Conservation (phyloP, 2,113 vertebrate genomes). For the Gambusia holbrooki region DNA sequence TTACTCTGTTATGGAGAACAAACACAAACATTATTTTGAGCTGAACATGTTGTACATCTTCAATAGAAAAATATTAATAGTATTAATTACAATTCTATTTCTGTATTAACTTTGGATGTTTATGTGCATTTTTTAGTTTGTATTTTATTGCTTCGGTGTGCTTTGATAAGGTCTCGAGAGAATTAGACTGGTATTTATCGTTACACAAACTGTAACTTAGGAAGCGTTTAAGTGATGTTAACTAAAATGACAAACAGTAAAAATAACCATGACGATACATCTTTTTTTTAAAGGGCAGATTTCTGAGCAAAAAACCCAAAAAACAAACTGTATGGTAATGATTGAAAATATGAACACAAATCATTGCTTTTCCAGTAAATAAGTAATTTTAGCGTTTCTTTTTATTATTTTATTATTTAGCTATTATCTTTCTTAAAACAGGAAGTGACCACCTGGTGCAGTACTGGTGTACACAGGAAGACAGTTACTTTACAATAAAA, state of each 20-base stretch:
- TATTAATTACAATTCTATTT: neutral
- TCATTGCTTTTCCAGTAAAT: neutral
- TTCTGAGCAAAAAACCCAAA: neutral
- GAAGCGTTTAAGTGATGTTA: neutral
- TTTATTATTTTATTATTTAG: too few relatives aligned
- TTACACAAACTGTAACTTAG: neutral
- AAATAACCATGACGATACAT: constrained; percentile 7
- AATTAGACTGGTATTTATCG: constrained; percentile 19
- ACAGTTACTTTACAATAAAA: too few relatives aligned
- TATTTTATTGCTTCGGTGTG: neutral
- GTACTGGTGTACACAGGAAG: too few relatives aligned
- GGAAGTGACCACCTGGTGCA: too few relatives aligned
- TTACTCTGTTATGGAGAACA: neutral
- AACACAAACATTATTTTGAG: neutral
- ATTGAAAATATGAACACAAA: neutral
- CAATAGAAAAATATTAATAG: neutral
- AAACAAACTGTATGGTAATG: neutral
- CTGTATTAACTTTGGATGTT: neutral
- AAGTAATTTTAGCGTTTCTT: neutral
- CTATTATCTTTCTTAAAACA: neutral
- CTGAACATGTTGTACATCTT: neutral
- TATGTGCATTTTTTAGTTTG: neutral
- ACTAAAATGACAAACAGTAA: neutral
- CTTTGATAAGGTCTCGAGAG: neutral
- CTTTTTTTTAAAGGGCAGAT: neutral